Evolutionary conservation across 2,113 vertebrate species (phyloP).

Genomic region (Vimba vimba): DNA sequence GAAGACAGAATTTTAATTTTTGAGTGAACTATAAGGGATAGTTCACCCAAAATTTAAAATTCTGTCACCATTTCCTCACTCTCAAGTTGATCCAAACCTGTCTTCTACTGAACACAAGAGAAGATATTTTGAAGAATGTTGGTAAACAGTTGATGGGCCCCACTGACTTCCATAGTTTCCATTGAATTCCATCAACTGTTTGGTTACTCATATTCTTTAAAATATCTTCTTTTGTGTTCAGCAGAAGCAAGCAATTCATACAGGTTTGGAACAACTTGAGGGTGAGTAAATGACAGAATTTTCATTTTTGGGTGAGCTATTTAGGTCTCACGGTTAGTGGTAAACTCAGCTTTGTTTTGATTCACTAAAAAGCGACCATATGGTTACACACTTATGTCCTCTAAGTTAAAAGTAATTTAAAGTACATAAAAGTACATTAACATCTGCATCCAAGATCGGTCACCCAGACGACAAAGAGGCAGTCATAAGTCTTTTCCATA

Average conservation of each 20-base stretch:
- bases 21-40: too few species aligned
- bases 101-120: too few species aligned
- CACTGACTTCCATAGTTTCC: too few species aligned
- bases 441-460: background rate
- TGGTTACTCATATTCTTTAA: too few species aligned
- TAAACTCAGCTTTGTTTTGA: background rate
- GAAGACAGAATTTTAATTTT: too few species aligned
- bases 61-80: too few species aligned
- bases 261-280: background rate
- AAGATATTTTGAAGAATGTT: too few species aligned
- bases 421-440: background rate
- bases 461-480: constrained; percentile 8
- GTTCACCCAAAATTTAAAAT: too few species aligned
- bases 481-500: background rate
- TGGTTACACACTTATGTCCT: background rate
- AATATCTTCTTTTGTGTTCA: too few species aligned
- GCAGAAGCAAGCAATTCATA: background rate
- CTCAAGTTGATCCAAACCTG: too few species aligned
- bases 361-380: background rate
- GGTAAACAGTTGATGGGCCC: too few species aligned
- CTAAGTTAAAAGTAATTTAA: background rate
- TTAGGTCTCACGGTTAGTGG: background rate
- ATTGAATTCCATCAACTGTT: too few species aligned
- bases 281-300: background rate
- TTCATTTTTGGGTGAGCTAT: background rate